These are phyloP conservation scores for Pseudomugil tenellus DNA, from an alignment of 2,797 vertebrate genomes.

Conservation along the genomic window DNA sequence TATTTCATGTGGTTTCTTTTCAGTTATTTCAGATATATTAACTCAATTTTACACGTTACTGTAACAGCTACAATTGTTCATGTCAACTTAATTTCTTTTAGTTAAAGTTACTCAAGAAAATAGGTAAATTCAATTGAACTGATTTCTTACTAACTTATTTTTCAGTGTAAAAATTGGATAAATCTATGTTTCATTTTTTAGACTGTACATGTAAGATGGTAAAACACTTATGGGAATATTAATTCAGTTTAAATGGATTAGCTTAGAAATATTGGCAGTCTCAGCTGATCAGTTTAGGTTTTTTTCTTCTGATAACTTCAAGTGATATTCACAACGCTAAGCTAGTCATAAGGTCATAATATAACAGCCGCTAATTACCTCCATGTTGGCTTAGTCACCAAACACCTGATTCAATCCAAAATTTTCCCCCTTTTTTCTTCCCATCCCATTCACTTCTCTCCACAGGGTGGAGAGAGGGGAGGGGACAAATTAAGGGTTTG, in stretches of 20 bases:
- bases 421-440: slow-evolving; percentile 52
- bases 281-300: slow-evolving; percentile 25
- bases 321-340: slow-evolving; percentile 31
- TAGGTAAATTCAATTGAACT: too few relatives aligned
- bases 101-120: too few relatives aligned
- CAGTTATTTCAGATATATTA: too few relatives aligned
- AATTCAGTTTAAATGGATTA: slow-evolving; percentile 7
- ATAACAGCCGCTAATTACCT: slow-evolving; percentile 70
- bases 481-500: slow-evolving; percentile 78
- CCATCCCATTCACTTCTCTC: slow-evolving; percentile 73
- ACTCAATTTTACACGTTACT: too few relatives aligned
- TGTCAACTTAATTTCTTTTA: too few relatives aligned
- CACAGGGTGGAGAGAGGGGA: slow-evolving; percentile 70
- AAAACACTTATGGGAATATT: background rate
- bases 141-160: too few relatives aligned
- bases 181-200: too few relatives aligned
- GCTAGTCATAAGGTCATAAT: slow-evolving; percentile 55
- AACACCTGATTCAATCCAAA: slow-evolving; percentile 78
- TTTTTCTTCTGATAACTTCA: slow-evolving; percentile 17
- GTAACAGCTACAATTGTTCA: too few relatives aligned
- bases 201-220: background rate
- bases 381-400: slow-evolving; percentile 65
- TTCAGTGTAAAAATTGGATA: too few relatives aligned
- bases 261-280: slow-evolving; percentile 1
- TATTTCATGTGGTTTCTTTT: too few relatives aligned